phyloP scores from a whole-genome alignment of 2,113 vertebrate species.

The Echinops telfairi region DNA sequence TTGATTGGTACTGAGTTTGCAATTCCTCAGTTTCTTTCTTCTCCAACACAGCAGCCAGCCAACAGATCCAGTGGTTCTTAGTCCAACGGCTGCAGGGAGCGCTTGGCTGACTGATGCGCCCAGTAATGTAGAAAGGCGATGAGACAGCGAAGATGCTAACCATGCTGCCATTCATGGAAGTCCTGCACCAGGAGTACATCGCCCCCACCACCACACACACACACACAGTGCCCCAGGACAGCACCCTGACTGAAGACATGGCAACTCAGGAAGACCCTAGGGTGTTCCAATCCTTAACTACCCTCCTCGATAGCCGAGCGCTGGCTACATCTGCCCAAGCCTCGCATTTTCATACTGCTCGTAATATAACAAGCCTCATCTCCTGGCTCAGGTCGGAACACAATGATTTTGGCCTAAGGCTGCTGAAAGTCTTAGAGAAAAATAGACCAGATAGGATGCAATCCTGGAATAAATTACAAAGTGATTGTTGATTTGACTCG shows the following conservation, averaged over 20 bases:
- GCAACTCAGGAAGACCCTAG: background rate
- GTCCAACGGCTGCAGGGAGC: background rate
- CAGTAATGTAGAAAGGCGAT: background rate
- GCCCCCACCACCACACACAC: background rate
- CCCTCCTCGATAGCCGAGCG: background rate
- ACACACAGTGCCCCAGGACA: too few relatives aligned
- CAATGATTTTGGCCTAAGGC: constrained; percentile 62
- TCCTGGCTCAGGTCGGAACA: constrained; percentile 61
- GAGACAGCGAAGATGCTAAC: background rate
- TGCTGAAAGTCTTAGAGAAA: constrained; percentile 69
- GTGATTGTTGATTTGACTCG: constrained; percentile 64
- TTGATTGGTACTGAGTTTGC: too few relatives aligned
- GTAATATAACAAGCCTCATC: background rate
- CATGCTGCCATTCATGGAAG: background rate
- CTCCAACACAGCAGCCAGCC: background rate
- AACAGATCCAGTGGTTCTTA: background rate
- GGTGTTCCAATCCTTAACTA: background rate
- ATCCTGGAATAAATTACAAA: constrained; percentile 63
- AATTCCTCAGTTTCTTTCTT: background rate
- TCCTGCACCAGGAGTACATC: background rate
- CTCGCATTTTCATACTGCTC: constrained; percentile 46
- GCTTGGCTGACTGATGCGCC: background rate
- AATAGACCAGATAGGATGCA: constrained; percentile 67
- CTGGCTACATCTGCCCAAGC: background rate
- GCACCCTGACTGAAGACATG: background rate